Evolutionary conservation across 2,113 vertebrate genomes (phyloP), one percentile per base, ranked within the genome.

Genomic region (Serinus canaria): DNA sequence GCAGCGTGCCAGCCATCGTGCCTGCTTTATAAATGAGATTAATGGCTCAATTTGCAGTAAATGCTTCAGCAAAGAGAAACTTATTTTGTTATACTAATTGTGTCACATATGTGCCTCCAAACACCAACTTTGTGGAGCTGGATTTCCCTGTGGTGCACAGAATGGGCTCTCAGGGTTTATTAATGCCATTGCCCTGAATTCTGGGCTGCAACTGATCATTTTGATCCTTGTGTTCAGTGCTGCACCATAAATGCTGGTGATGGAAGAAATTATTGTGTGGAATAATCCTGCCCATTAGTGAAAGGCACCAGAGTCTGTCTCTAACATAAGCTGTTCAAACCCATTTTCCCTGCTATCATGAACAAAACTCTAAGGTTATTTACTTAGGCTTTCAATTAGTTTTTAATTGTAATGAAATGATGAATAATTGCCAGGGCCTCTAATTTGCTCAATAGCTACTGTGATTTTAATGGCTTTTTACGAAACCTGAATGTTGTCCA

Each of bases 371-470:
- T 72, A 79, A 81, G 9, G 18, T 50, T 94, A 83, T 96, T 97
- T 97, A 92, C 94, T 97, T 96, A 94, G 92, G 50, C 47, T 70
- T 95, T 94, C 94, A 96, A 96, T 97, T 97, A 95, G 66, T 63
- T 98, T 97, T 97, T 97, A 97, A 97, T 97, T 96, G 95, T 88
- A 95, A 92, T 94, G 83, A 94, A 91, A 96, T 90, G 49, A 95
- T 92, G 70, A 96, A 94, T 97, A 80, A 68, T 69, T 94, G 63
- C 64, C 41, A 88, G 31, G 30, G 44, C 19, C 91, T 96, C 92
- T 95, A 93, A 96, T 94, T 95, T 93, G 52, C n/a, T 95, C 55
- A 93, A 68, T 82, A 96, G n/a, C 12, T 58, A 56, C 67, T 77
- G 60, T 58, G 62, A 76, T 93, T 97, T 85, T 89, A 89, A 91